phyloP scores from a whole-genome alignment of 2,888 invertebrate genomes.

The Clepsis dumicolana region DNA sequence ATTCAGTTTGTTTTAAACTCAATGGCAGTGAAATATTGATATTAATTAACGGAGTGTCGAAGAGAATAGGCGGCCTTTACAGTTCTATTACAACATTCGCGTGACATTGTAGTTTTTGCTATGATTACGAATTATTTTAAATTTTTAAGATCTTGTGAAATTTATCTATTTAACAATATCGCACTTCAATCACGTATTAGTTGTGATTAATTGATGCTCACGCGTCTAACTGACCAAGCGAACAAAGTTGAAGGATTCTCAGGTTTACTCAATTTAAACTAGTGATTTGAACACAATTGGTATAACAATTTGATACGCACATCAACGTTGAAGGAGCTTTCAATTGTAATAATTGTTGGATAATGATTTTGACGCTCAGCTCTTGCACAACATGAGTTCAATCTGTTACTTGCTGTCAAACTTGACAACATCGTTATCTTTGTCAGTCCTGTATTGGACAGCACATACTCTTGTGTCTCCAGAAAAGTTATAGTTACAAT shows the following conservation, averaged over 20 bases:
- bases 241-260: conserved; percentile 41
- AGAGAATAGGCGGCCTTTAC: neutral
- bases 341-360: conserved; percentile 39
- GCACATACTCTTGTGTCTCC: neutral
- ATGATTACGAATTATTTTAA: conserved; percentile 3
- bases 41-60: neutral
- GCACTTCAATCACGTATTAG: conserved; percentile 15
- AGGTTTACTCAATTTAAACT: conserved; percentile 28
- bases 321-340: conserved; percentile 24
- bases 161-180: conserved; percentile 21
- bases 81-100: conserved; percentile 8
- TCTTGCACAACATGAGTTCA: conserved; percentile 11
- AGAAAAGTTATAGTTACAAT: neutral
- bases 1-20: neutral
- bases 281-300: conserved; percentile 25
- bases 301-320: conserved; percentile 38
- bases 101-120: conserved; percentile 6
- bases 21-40: conserved; percentile 2
- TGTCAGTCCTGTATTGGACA: neutral
- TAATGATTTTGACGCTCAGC: conserved; percentile 23
- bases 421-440: neutral
- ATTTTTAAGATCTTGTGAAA: conserved; percentile 14
- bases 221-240: conserved; percentile 1
- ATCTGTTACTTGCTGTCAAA: neutral
- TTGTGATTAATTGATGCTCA: conserved; percentile 13